These are phyloP conservation scores for Eupsilia transversa DNA, from an alignment of 2,888 invertebrate genomes.

Conservation along the genomic window DNA sequence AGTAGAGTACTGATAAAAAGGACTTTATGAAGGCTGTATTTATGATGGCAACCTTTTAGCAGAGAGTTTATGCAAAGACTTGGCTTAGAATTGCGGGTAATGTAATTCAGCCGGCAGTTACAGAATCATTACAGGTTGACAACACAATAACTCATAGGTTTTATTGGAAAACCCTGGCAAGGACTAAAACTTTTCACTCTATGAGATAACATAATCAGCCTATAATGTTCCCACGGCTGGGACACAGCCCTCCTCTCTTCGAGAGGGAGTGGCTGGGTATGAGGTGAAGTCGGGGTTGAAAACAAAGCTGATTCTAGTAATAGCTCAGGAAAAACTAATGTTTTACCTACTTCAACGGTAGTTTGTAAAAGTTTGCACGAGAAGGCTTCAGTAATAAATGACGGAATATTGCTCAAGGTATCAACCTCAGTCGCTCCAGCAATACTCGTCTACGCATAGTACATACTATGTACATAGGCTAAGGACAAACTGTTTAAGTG, in stretches of 20 bases:
- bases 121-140: background rate
- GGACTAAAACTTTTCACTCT: background rate
- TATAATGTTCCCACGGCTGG: too few species aligned
- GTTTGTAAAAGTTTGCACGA: background rate
- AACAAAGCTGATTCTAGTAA: background rate
- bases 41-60: conserved; percentile 10
- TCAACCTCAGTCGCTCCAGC: background rate
- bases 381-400: background rate
- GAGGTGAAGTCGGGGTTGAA: too few species aligned
- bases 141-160: background rate
- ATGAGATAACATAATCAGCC: too few species aligned
- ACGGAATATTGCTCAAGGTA: conserved; percentile 8
- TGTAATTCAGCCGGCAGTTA: background rate
- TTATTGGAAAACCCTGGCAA: background rate
- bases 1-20: conserved; percentile 9
- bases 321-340: background rate
- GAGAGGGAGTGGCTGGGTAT: too few species aligned
- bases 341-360: background rate
- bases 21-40: conserved; percentile 2
- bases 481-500: conserved; percentile 73
- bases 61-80: background rate
- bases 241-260: too few species aligned
- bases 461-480: conserved; percentile 60
- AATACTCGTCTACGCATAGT: conserved; percentile 54
- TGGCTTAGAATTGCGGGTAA: background rate